phyloP scores from a whole-genome alignment of 2,113 vertebrate species.

The Oreochromis niloticus region DNA sequence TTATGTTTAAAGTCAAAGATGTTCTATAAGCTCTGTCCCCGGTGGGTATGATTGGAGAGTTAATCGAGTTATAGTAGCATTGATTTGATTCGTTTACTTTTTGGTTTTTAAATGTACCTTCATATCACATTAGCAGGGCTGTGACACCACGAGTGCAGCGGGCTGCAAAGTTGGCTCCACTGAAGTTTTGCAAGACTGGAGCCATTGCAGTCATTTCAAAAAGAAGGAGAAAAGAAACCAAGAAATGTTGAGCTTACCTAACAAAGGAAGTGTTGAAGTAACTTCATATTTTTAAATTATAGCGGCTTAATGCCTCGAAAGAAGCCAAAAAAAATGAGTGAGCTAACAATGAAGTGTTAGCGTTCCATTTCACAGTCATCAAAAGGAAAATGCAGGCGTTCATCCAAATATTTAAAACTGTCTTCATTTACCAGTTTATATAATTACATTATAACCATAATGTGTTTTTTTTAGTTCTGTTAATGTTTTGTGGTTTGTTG shows the following conservation, averaged over 20 bases:
- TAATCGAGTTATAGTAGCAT: not conserved
- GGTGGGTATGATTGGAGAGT: not conserved
- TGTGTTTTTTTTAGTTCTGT: no score
- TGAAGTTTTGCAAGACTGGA: not conserved
- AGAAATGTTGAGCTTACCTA: no score
- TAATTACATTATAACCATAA: no score
- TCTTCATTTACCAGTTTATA: no score
- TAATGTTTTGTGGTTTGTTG: no score
- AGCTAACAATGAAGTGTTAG: no score
- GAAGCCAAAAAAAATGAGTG: not conserved
- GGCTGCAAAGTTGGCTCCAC: not conserved
- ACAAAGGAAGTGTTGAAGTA: not conserved
- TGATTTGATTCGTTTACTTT: not conserved
- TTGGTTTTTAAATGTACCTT: not conserved
- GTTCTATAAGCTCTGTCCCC: not conserved
- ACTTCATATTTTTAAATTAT: not conserved
- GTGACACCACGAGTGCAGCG: not conserved
- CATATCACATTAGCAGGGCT: not conserved
- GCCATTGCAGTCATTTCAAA: not conserved
- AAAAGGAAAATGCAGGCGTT: no score
- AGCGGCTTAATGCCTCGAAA: not conserved
- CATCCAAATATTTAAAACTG: no score
- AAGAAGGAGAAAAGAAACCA: not conserved
- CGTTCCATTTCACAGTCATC: no score
- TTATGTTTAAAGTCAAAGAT: not conserved